Percentiles rank a stretch among this genome's conserved stretches.
phyloP scores from a whole-genome alignment of 2,797 vertebrate genomes.

The Harpagifer antarcticus region DNA sequence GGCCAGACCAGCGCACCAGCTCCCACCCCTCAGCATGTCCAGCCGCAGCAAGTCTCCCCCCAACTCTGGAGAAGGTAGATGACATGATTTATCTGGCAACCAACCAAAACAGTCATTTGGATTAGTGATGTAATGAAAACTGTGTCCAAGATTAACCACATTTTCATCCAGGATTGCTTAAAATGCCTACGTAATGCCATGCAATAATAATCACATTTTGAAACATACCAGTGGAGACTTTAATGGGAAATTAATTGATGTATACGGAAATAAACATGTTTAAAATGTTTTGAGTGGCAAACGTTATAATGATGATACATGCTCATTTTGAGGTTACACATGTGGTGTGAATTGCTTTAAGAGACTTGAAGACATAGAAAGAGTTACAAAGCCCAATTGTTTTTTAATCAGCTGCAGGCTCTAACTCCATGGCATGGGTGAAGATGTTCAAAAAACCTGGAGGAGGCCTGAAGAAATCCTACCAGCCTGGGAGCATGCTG shows the following conservation, averaged over 20 bases:
- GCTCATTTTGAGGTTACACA: neutral
- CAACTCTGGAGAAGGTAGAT: constrained; percentile 80
- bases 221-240: neutral
- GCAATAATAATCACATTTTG: constrained; percentile 23
- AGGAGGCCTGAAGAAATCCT: constrained; percentile 93
- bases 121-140: constrained; percentile 59
- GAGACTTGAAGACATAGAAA: neutral
- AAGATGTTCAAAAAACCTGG: constrained; percentile 94
- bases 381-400: neutral
- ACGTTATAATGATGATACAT: neutral
- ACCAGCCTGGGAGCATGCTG: constrained; percentile 96
- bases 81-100: constrained; percentile 45
- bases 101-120: constrained; percentile 53
- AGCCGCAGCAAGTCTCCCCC: constrained; percentile 78
- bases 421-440: constrained; percentile 94
- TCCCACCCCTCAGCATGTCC: constrained; percentile 76
- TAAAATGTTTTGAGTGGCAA: neutral
- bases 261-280: neutral
- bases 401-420: constrained; percentile 64
- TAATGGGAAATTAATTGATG: neutral
- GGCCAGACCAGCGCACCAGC: constrained; percentile 72
- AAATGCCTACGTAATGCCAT: constrained; percentile 2
- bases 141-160: constrained; percentile 43
- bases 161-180: constrained; percentile 34
- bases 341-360: neutral